These are phyloP conservation scores for Gouania willdenowi DNA, from an alignment of 2,797 vertebrate genomes.

Conservation along the genomic window DNA sequence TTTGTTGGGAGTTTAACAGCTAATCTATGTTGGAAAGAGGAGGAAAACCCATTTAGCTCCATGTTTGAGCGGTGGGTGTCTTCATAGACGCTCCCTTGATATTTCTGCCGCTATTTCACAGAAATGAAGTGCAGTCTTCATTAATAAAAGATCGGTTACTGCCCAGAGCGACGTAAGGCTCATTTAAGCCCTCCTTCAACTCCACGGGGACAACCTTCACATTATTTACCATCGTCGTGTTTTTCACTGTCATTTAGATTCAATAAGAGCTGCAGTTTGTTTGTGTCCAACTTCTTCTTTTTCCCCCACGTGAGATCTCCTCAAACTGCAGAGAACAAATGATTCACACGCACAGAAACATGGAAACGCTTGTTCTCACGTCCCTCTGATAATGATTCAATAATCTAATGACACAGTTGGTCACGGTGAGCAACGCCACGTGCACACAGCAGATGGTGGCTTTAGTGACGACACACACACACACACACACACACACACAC, in stretches of 20 bases:
- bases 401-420: constrained; percentile 77
- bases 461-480: constrained; percentile 47
- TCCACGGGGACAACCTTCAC: constrained; percentile 32
- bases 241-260: constrained; percentile 17
- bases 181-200: constrained; percentile 44
- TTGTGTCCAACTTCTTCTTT: constrained; percentile 19
- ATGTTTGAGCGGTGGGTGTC: constrained; percentile 39
- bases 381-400: constrained; percentile 72
- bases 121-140: constrained; percentile 56
- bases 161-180: constrained; percentile 45
- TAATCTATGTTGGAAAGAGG: constrained; percentile 26
- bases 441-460: constrained; percentile 73
- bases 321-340: constrained; percentile 15
- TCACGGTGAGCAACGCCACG: constrained; percentile 70
- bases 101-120: constrained; percentile 40
- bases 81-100: constrained; percentile 24
- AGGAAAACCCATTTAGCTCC: constrained; percentile 39
- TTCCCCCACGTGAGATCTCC: too few relatives aligned
- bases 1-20: constrained; percentile 21
- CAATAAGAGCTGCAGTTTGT: constrained; percentile 3
- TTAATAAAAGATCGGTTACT: constrained; percentile 64
- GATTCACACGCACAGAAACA: constrained; percentile 43
- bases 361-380: constrained; percentile 56
- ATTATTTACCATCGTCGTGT: constrained; percentile 13
- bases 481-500: constrained; percentile 45